phyloP scores from a whole-genome alignment of 1,140 invertebrate genomes.

The Lasaia peninsularis region DNA sequence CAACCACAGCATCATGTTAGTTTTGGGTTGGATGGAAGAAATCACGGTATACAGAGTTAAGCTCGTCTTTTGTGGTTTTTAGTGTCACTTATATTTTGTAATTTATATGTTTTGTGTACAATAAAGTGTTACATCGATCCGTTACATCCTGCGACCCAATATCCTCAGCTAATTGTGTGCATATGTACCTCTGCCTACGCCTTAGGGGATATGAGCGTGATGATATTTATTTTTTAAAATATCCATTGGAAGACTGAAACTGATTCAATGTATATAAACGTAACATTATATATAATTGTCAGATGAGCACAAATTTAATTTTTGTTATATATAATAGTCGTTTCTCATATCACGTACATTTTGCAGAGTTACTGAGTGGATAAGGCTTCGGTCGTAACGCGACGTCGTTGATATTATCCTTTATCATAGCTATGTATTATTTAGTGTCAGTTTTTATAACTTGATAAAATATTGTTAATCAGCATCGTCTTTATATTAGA shows the following conservation, averaged over 20 bases:
- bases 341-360: slow-evolving; percentile 37
- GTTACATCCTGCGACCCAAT: too few relatives aligned
- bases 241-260: not conserved
- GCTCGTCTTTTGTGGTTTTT: too few relatives aligned
- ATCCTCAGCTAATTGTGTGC: too few relatives aligned
- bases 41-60: too few relatives aligned
- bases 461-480: not conserved
- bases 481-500: not conserved
- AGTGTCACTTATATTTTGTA: too few relatives aligned
- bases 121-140: too few relatives aligned
- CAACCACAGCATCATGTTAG: too few relatives aligned
- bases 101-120: too few relatives aligned
- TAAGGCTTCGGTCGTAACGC: slow-evolving; percentile 20
- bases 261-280: slow-evolving; percentile 10
- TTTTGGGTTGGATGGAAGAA: too few relatives aligned
- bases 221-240: too few relatives aligned
- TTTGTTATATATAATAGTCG: slow-evolving; percentile 12
- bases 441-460: not conserved
- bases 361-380: slow-evolving; percentile 21
- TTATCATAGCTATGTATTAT: not conserved
- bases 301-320: slow-evolving; percentile 31
- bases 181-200: too few relatives aligned
- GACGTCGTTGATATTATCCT: not conserved
- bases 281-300: slow-evolving; percentile 23
- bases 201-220: too few relatives aligned